A percentile compares a stretch with the other conserved stretches of the same genome.
Evolutionary conservation across 2,113 vertebrate genomes (phyloP).

Genomic region (Microtus oregoni): DNA sequence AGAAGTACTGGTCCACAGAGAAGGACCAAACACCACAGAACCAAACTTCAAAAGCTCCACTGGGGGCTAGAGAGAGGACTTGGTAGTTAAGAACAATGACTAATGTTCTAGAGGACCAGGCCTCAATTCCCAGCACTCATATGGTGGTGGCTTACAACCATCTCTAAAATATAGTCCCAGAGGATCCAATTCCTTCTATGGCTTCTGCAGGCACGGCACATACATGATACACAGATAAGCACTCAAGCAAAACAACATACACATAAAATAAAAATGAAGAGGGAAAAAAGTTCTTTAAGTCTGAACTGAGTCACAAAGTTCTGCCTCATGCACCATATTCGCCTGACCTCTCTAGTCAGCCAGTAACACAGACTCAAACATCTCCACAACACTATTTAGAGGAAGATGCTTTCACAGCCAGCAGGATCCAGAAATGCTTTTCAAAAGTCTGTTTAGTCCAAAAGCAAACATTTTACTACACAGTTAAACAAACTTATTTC

Average conservation of each 20-base stretch:
- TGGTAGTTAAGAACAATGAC: too few relatives aligned
- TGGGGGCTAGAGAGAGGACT: background rate
- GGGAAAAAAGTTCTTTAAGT: background rate
- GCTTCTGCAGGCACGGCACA: background rate
- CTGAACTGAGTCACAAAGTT: background rate
- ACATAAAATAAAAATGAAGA: background rate
- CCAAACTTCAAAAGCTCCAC: background rate
- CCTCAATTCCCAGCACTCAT: background rate
- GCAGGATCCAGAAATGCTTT: background rate
- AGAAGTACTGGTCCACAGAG: too few relatives aligned
- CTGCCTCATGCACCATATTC: background rate
- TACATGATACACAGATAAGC: background rate
- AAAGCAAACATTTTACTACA: background rate
- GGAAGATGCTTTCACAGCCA: too few relatives aligned
- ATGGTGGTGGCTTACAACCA: background rate
- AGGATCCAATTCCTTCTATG: background rate
- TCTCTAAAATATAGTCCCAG: background rate
- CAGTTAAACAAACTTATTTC: background rate
- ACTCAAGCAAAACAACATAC: background rate
- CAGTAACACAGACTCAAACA: too few relatives aligned
- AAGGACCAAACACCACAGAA: background rate
- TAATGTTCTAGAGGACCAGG: background rate
- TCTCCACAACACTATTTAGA: background rate
- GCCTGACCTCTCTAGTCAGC: background rate
- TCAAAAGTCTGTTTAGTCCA: background rate